Evolutionary conservation across 2,888 invertebrate genomes (phyloP), one percentile per base, ranked within the genome.

Genomic region (Pristionchus arcanus): DNA sequence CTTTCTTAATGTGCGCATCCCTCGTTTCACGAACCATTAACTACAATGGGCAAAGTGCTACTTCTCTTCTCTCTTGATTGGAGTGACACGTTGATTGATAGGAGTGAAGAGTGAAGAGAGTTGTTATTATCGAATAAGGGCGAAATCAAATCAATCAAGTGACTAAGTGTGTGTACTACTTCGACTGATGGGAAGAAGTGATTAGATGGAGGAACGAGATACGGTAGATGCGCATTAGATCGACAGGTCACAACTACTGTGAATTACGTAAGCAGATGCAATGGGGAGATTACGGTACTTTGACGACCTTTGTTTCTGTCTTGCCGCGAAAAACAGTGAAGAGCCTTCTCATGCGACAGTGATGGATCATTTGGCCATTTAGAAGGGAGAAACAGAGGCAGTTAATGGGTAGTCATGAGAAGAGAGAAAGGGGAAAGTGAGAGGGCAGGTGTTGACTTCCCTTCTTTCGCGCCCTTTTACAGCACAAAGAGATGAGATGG

Each of bases 71-170:
- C 68, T 34, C 68, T 71, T 71, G 31, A 71, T 31, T 71, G 68
- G 13, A 71, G 68, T 71, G 68, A 34, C 31, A 71, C 31, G 68
- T 71, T 71, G 68, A 71, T 71, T 71, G 68, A 71, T 71, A 71
- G 68, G 31, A 71, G 34, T 28, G 31, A 68, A 68, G 59, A 25
- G 55, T 16, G 21, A 21, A 55, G 21, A 21, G 16, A 63, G 63
- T 71, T 71, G 68, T 71, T 71, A 71, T 71, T 71, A 71, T 71
- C 31, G 68, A 71, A 49, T 49, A 49, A 19, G 31, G 68, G 68
- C 68, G 68, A 71, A 71, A 71, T 71, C 68, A 71, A 71, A 71
- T 71, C 68, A 71, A 71, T 71, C 34, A 34, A 71, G 34, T 71
- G 68, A 71, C 68, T 71, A 71, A 71, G 68, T 71, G 68, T 31